phyloP scores from a whole-genome alignment of 2,113 vertebrate genomes.

The Alethe castanea region DNA sequence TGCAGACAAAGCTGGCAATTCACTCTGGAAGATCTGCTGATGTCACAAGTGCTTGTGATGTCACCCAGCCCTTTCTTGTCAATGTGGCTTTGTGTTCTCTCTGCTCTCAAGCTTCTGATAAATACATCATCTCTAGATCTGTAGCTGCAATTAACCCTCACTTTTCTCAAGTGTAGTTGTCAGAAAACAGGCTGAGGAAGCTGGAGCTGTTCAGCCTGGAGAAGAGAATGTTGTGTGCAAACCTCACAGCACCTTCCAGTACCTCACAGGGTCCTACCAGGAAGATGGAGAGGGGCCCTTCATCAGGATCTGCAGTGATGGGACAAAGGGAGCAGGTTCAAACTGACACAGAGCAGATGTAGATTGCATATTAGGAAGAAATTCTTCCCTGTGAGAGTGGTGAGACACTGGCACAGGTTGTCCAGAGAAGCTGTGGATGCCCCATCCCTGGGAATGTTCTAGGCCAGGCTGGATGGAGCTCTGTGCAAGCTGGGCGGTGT shows the following conservation, averaged over 20 bases:
- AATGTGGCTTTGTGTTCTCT: slow-evolving; percentile 65
- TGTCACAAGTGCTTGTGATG: slow-evolving; percentile 47
- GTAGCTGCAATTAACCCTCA: slow-evolving; percentile 40
- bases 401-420: not conserved
- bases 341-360: too few species aligned
- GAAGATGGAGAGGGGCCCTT: not conserved
- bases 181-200: not conserved
- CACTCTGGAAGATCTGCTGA: slow-evolving; percentile 48
- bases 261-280: not conserved
- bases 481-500: accelerated
- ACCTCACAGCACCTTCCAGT: not conserved
- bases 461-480: not conserved
- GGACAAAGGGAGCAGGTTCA: not conserved
- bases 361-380: not conserved
- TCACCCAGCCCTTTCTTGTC: slow-evolving; percentile 45
- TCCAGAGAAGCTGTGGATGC: not conserved
- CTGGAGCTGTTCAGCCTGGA: not conserved
- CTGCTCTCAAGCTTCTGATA: not conserved
- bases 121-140: not conserved
- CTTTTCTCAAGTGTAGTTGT: not conserved
- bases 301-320: not conserved
- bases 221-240: not conserved
- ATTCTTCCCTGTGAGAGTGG: too few species aligned
- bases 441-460: not conserved
- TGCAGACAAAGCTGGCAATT: slow-evolving; percentile 71